Evolutionary conservation across 2,797 vertebrate species (phyloP).

Genomic region (Chelon auratus): DNA sequence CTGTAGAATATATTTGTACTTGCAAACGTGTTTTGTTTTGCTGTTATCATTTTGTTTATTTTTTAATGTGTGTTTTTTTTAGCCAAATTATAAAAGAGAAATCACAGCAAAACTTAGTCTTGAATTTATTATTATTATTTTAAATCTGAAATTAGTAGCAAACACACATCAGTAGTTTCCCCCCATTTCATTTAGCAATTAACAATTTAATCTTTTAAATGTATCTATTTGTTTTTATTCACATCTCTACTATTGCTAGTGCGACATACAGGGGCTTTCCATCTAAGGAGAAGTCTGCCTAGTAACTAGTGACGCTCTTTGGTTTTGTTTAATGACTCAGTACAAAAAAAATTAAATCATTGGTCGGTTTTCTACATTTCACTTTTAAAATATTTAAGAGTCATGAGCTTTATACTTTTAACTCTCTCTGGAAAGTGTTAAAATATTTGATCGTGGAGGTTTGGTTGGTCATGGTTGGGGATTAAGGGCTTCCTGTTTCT

Average conservation of each 20-base stretch:
- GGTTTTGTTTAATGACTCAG: slow-evolving; percentile 31
- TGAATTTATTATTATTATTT: not conserved
- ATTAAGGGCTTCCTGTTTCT: too few relatives aligned
- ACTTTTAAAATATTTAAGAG: not conserved
- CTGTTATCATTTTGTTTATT: too few relatives aligned
- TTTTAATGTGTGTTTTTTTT: not conserved
- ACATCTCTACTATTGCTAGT: not conserved
- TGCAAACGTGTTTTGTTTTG: too few relatives aligned
- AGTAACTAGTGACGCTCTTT: slow-evolving; percentile 60
- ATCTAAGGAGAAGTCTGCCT: slow-evolving; percentile 45
- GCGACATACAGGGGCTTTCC: not conserved
- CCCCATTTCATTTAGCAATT: too few relatives aligned
- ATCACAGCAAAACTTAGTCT: too few relatives aligned
- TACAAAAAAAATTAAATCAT: not conserved
- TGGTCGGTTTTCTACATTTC: not conserved
- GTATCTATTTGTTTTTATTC: not conserved
- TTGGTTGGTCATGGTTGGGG: not conserved
- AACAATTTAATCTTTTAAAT: not conserved
- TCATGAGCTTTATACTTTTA: not conserved
- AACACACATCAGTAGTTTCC: too few relatives aligned
- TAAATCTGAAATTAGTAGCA: too few relatives aligned
- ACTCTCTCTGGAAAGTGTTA: not conserved
- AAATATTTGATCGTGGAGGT: not conserved
- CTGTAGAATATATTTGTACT: too few relatives aligned
- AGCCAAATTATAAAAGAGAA: not conserved